Conservation (phyloP, 2,113 vertebrate genomes). For the Trinectes maculatus region DNA sequence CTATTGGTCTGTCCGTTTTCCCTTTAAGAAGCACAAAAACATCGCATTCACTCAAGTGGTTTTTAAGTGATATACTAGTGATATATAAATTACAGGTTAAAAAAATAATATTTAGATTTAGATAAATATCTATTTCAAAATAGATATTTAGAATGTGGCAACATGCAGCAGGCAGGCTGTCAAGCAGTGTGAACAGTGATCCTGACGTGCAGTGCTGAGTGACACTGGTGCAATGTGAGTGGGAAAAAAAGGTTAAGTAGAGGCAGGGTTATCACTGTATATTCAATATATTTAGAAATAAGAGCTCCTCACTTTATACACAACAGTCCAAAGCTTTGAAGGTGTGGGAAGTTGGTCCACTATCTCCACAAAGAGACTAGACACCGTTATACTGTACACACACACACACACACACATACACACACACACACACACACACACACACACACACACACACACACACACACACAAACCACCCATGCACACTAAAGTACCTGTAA, state of each 20-base stretch:
- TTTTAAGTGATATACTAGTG: too few species aligned
- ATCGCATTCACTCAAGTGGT: too few species aligned
- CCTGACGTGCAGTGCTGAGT: constrained; percentile 19
- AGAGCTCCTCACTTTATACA: constrained; percentile 64
- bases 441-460: constrained; percentile 32
- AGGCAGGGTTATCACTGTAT: constrained; percentile 48
- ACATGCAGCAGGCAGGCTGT: constrained; percentile 19
- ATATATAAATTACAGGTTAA: too few species aligned
- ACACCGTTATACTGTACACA: constrained; percentile 4
- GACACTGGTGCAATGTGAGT: constrained; percentile 55
- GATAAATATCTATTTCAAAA: constrained; percentile 15
- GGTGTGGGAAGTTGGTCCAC: constrained; percentile 65
- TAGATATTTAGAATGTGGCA: constrained; percentile 19
- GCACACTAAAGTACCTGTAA: constrained; percentile 50
- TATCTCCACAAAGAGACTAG: constrained; percentile 61
- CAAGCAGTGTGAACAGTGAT: constrained; percentile 4
- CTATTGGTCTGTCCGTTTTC: not conserved
- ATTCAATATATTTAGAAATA: constrained; percentile 66
- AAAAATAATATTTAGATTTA: too few species aligned
- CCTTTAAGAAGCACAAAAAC: not conserved
- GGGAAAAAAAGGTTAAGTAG: constrained; percentile 39
- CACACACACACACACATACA: constrained; percentile 58
- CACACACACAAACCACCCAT: constrained; percentile 41
- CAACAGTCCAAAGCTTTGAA: constrained; percentile 62
- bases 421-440: constrained; percentile 26